Evolutionary conservation across 2,888 invertebrate genomes (phyloP).

Genomic region (Acleris cristana): DNA sequence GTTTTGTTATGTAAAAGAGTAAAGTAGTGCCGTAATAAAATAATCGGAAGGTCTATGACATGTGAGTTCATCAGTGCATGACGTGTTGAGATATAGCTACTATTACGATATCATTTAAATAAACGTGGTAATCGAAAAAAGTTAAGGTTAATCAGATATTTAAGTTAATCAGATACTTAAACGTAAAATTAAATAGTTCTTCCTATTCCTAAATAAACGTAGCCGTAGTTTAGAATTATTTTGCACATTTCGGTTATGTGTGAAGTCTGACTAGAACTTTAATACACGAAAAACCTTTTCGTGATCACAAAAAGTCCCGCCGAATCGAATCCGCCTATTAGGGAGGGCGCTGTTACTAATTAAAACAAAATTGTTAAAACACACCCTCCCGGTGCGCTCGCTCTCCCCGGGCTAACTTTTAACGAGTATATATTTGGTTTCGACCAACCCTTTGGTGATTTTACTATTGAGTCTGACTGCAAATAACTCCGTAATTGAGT

Average conservation of each 20-base stretch:
- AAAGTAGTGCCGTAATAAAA: too few species aligned
- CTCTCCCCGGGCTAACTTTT: constrained; percentile 77
- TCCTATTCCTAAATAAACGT: neutral
- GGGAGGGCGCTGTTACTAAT: constrained; percentile 74
- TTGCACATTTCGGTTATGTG: constrained; percentile 2
- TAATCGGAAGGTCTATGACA: too few species aligned
- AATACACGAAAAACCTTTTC: constrained; percentile 33
- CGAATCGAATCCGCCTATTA: constrained; percentile 73
- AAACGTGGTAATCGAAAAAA: too few species aligned
- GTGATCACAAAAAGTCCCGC: constrained; percentile 54
- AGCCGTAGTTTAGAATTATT: neutral
- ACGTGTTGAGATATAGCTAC: too few species aligned
- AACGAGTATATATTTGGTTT: constrained; percentile 83
- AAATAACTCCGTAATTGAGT: constrained; percentile 83
- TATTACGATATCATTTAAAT: too few species aligned
- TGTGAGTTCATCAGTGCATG: too few species aligned
- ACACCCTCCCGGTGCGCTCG: constrained; percentile 58
- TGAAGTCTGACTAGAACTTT: constrained; percentile 1
- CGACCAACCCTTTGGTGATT: constrained; percentile 82
- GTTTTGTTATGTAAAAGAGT: too few species aligned
- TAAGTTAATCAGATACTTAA: too few species aligned
- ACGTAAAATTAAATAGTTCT: too few species aligned
- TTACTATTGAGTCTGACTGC: constrained; percentile 80
- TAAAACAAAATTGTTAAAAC: constrained; percentile 83
- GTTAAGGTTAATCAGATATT: too few species aligned